phyloP scores from a whole-genome alignment of 2,797 vertebrate species.

The Myripristis jacobus region DNA sequence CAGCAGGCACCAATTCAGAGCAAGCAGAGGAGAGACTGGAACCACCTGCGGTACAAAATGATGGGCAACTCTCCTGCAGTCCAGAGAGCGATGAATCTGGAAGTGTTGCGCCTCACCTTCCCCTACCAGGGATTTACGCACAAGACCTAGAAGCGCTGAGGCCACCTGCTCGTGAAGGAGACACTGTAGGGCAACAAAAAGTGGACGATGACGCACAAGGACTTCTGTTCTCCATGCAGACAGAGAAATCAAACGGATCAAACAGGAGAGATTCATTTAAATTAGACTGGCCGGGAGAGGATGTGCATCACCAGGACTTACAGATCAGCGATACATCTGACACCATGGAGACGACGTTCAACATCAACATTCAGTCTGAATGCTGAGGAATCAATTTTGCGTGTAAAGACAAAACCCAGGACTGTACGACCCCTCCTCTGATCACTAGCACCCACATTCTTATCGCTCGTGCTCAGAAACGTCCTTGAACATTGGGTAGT shows the following conservation, averaged over 20 bases:
- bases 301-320: conserved; percentile 2
- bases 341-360: neutral
- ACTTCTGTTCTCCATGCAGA: neutral
- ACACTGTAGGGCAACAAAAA: conserved; percentile 1
- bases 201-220: conserved; percentile 17
- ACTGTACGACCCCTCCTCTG: too few relatives aligned
- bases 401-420: too few relatives aligned
- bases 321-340: neutral
- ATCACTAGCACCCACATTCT: too few relatives aligned
- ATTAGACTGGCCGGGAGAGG: neutral
- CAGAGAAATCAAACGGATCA: conserved; percentile 2
- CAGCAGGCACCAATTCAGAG: conserved; percentile 22
- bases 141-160: neutral
- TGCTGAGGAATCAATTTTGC: neutral
- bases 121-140: conserved; percentile 31
- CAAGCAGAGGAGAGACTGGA: conserved; percentile 33
- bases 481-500: too few relatives aligned
- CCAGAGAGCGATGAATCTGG: conserved; percentile 31
- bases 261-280: conserved; percentile 5
- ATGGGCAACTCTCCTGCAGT: conserved; percentile 20
- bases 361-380: neutral
- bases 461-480: too few relatives aligned
- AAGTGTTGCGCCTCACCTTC: conserved; percentile 18
- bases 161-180: neutral
- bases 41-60: conserved; percentile 28